Base-by-base conservation (phyloP, 2,113 vertebrate genomes). In the human region DNA sequence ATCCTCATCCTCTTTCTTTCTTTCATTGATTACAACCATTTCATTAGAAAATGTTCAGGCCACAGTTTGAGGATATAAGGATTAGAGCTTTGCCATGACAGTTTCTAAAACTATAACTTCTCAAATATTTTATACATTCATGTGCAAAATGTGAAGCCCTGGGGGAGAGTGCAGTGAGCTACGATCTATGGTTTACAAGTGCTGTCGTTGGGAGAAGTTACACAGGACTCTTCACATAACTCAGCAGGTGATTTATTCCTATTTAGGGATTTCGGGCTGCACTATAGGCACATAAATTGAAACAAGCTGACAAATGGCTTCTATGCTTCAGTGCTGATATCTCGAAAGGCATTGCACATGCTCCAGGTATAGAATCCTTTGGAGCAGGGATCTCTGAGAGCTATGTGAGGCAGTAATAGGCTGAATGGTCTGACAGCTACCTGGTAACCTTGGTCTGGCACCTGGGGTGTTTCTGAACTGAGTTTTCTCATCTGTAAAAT, bases 101-200 rank as follows among this genome's bases (percentile, higher is more conserved):
- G 76, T 90, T 88, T 90, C 96, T 94, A 94, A 95, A 96, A 95
- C 92, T 84, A 8, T 96, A 94, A 80, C 75, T 97, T 97, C 43
- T 81, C 59, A 23, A 76, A 91, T 93, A 64, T 50, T 94, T 96
- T 97, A 97, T 86, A 70, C 87, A 97, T 96, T 96, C 96, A 91
- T 70, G 80, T 96, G 90, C n/a, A 61, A 96, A 97, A 66, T 91
- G 66, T 52, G 85, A 96, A 38, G 76, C 81, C 95, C 90, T 64
- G 8, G 30, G 84, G 92, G 85, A 89, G 55, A 78, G 16, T 45
- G 52, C 85, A n/a, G 40, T 25, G 87, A 79, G 66, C 79, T 90
- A n/a, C 94, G 90, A 97, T 96, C 45, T 90, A 95, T 48, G 55
- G 87, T 81, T 94, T 96, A 94, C 96, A 97, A 97, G 94, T 89